These are phyloP conservation scores for Rhinichthys osculus DNA, from an alignment of 2,797 vertebrate species.

Conservation along the genomic window DNA sequence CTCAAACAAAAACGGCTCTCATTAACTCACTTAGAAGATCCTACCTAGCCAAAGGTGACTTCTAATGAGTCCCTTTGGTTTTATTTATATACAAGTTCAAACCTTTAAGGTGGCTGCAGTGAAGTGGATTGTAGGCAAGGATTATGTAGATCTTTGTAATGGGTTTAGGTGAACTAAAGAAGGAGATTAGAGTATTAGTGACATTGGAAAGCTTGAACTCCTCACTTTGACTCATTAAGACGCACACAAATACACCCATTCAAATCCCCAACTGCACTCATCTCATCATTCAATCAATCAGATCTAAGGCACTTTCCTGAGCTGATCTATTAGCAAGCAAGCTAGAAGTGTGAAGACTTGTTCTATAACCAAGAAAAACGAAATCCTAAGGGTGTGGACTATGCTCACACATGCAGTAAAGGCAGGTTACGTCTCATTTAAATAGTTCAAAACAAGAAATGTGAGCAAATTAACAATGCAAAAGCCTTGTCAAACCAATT, in stretches of 20 bases:
- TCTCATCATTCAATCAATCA: constrained; percentile 32
- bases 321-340: background rate
- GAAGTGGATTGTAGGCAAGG: constrained; percentile 8
- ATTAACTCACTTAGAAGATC: background rate
- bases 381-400: background rate
- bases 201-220: no score
- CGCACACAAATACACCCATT: background rate
- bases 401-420: background rate
- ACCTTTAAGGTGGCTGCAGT: constrained; percentile 30
- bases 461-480: background rate
- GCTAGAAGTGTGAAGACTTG: constrained; percentile 28
- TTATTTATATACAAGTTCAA: background rate
- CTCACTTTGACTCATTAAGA: constrained; percentile 25
- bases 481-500: background rate
- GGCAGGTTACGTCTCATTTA: background rate
- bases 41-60: background rate
- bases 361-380: background rate
- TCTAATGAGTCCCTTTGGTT: background rate
- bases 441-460: constrained; percentile 4
- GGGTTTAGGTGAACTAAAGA: constrained; percentile 32
- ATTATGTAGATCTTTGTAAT: constrained; percentile 48
- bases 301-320: background rate
- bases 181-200: constrained; percentile 27
- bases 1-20: background rate
- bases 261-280: constrained; percentile 7